Conservation (phyloP, 2,113 vertebrate species). For the Cnemophilus loriae region DNA sequence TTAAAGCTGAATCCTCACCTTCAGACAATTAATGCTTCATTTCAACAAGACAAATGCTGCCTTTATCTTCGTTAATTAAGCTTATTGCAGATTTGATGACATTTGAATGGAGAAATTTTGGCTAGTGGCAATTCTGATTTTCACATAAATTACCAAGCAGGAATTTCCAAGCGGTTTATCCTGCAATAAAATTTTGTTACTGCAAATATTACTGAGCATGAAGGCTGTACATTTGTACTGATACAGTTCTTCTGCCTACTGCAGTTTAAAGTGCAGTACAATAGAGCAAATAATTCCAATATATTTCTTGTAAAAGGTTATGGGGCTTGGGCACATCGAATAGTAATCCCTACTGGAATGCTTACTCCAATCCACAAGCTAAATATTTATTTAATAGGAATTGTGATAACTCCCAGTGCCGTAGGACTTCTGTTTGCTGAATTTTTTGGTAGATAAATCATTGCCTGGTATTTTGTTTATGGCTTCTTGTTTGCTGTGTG, state of each 20-base stretch:
- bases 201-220: background rate
- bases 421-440: background rate
- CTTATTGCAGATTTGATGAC: background rate
- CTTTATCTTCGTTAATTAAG: background rate
- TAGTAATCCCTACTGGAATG: background rate
- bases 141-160: background rate
- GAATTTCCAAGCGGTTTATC: background rate
- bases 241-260: background rate
- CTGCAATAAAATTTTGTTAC: background rate
- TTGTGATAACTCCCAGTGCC: background rate
- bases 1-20: background rate
- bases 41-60: background rate
- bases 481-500: background rate
- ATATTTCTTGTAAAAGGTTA: background rate
- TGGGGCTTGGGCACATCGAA: background rate
- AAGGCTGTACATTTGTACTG: background rate
- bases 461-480: background rate
- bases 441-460: background rate
- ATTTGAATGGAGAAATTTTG: background rate
- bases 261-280: background rate
- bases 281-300: background rate
- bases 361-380: background rate
- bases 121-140: background rate
- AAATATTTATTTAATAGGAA: background rate
- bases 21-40: background rate